These are phyloP conservation scores for Mus minutoides DNA, from an alignment of 2,797 vertebrate genomes.

Conservation along the genomic window DNA sequence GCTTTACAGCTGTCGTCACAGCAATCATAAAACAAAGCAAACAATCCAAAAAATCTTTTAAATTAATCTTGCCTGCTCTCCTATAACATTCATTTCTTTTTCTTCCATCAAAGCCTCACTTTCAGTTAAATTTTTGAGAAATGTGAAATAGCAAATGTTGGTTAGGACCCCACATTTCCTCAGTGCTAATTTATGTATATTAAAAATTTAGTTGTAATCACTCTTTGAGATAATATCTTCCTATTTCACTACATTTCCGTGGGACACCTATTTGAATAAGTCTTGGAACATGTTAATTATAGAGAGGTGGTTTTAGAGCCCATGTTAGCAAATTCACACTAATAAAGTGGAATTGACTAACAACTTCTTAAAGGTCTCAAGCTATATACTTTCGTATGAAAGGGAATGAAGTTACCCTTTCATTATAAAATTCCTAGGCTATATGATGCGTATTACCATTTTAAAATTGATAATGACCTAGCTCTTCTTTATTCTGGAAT, in stretches of 20 bases:
- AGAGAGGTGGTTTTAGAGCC: conserved; percentile 21
- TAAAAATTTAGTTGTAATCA: not conserved
- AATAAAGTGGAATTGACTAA: conserved; percentile 31
- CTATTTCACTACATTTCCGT: not conserved
- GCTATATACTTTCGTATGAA: not conserved
- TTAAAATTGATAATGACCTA: conserved; percentile 28
- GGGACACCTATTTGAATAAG: not conserved
- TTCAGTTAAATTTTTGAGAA: conserved; percentile 33
- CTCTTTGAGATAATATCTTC: not conserved
- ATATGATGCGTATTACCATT: not conserved
- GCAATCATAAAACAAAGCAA: not conserved
- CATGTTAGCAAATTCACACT: not conserved
- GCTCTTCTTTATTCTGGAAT: conserved; percentile 7
- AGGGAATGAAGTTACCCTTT: conserved; percentile 41
- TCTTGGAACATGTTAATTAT: not conserved
- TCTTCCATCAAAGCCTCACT: not conserved
- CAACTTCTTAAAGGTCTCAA: not conserved
- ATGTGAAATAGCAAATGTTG: not conserved
- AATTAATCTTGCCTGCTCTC: conserved; percentile 2
- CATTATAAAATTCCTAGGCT: not conserved
- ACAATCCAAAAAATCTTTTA: not conserved
- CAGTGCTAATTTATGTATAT: not conserved
- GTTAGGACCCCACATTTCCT: not conserved
- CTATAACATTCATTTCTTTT: not conserved
- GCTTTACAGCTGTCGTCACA: not conserved